These are phyloP conservation scores for Chlorodrepanis virens DNA, from an alignment of 2,113 vertebrate genomes.

Conservation along the genomic window DNA sequence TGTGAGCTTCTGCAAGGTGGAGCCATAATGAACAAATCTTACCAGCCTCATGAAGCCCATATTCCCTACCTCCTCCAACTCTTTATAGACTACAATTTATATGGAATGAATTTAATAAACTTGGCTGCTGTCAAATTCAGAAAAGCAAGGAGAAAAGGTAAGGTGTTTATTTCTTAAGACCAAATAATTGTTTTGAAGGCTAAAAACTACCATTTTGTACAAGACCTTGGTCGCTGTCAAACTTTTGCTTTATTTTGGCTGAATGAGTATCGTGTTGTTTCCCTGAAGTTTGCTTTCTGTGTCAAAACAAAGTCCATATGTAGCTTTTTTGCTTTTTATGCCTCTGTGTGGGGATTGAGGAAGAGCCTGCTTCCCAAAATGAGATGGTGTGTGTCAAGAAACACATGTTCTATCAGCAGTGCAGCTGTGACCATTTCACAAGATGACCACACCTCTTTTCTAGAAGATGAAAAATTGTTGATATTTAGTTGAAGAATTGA, in stretches of 20 bases:
- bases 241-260: background rate
- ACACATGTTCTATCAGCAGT: rapidly evolving
- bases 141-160: conserved; percentile 82
- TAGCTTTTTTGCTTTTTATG: background rate
- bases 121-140: conserved; percentile 94
- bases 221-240: background rate
- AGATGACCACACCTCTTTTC: background rate
- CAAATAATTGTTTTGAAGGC: background rate
- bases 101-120: conserved; percentile 97
- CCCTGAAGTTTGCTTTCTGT: background rate
- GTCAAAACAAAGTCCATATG: background rate
- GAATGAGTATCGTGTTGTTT: background rate
- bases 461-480: background rate
- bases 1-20: conserved; percentile 96
- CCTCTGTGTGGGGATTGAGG: background rate
- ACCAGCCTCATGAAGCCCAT: conserved; percentile 97
- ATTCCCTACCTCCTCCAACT: conserved; percentile 97
- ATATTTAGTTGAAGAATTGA: background rate
- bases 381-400: background rate
- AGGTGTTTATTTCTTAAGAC: conserved; percentile 56
- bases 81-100: conserved; percentile 99
- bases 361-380: background rate
- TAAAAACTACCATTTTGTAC: background rate
- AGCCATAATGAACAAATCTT: conserved; percentile 97
- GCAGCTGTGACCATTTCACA: background rate